phyloP scores from a whole-genome alignment of 2,888 invertebrate genomes.

The Drosophila recens region DNA sequence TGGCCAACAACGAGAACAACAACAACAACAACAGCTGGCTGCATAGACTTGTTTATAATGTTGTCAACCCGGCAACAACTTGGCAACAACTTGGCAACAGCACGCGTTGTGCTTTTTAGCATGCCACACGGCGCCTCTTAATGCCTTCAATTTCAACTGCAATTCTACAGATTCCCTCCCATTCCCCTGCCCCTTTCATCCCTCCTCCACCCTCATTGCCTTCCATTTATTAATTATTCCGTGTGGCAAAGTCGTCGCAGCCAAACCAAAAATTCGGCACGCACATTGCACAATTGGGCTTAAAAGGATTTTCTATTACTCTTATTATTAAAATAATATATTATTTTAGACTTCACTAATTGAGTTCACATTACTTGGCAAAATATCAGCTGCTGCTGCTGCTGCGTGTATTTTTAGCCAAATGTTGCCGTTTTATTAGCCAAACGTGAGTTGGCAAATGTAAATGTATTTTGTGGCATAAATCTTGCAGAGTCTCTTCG shows the following conservation, averaged over 20 bases:
- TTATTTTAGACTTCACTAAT: slow-evolving; percentile 50
- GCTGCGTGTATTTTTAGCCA: slow-evolving; percentile 65
- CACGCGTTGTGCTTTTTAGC: slow-evolving; percentile 31
- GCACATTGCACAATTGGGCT: slow-evolving; percentile 53
- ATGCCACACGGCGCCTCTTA: slow-evolving; percentile 50
- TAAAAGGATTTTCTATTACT: slow-evolving; percentile 44
- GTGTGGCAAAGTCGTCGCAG: slow-evolving; percentile 28
- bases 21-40: slow-evolving; percentile 33
- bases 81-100: slow-evolving; percentile 28
- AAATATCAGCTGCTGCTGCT: slow-evolving; percentile 47
- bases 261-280: slow-evolving; percentile 52
- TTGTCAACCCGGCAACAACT: slow-evolving; percentile 43
- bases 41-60: slow-evolving; percentile 54
- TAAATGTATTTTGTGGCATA: slow-evolving; percentile 21
- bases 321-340: slow-evolving; percentile 23
- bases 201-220: background rate
- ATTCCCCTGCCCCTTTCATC: background rate
- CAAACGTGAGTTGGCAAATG: slow-evolving; percentile 75
- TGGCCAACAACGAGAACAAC: slow-evolving; percentile 12
- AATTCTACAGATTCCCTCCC: slow-evolving; percentile 5
- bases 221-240: slow-evolving; percentile 39
- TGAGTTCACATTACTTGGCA: slow-evolving; percentile 79
- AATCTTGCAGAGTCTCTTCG: slow-evolving; percentile 14
- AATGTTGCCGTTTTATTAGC: slow-evolving; percentile 72
- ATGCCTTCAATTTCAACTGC: slow-evolving; percentile 45